Base-by-base conservation (phyloP, 2,888 invertebrate species). In the Eilema caniola region DNA sequence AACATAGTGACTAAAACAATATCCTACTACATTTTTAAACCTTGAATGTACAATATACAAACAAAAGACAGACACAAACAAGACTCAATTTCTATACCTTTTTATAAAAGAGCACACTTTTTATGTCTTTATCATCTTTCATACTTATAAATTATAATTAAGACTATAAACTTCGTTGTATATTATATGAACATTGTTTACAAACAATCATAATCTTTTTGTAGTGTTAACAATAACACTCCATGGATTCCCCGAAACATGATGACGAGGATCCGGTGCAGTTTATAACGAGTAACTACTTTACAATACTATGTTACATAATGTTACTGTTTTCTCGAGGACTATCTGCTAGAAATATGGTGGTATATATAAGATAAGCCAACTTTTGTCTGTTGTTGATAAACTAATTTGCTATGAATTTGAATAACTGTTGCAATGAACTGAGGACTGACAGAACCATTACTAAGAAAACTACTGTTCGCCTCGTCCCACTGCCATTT, bases 181-280 rank as follows among this genome's bases (percentile, higher is more conserved):
- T 31, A 56, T 14, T 23, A 65, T 56, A 12, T 56, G 8, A 14
- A 24, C 31, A 31, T 66, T 66, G 66, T 24, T 66, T 57, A 66
- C 37, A 57, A 65, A 33, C 56, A 66, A 20, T 10, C 33, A 28
- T 31, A 33, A 10, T 33, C 33, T 37, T 66, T 65, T 56, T 24
- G 24, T 33, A 66, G 33, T 7, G 33, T 37, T n/a, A 66, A 57
- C 33, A 66, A 33, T 57, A 37, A 37, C 33, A 57, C 31, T 65
- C 28, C 11, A 66, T 33, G 31, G 10, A 56, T 65, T 65, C 56
- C 23, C 10, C 24, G 33, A 57, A 66, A 33, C 23, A 33, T 57
- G 33, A 66, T 33, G 24, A 33, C 57, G 7, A 64, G 12, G 28
- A 37, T 62, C 62, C 62, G 37, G 14, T 62, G 23, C 16, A 37